phyloP scores from a whole-genome alignment of 2,888 invertebrate species.

The Thera britannica region DNA sequence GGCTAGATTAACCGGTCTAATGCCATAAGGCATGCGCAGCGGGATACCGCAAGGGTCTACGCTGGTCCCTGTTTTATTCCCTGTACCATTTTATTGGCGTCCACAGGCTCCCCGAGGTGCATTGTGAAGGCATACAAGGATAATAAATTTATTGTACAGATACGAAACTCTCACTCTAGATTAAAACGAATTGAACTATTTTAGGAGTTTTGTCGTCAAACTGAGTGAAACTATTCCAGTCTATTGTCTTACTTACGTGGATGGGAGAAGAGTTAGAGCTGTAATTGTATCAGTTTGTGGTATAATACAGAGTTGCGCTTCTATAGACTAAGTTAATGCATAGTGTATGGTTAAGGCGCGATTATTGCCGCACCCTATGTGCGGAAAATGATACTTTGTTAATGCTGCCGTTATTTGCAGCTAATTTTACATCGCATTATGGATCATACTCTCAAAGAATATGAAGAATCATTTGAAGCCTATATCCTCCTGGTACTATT shows the following conservation, averaged over 20 bases:
- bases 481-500: no score
- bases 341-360: conserved; percentile 9
- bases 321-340: background rate
- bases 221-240: background rate
- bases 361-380: conserved; percentile 28
- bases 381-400: conserved; percentile 34
- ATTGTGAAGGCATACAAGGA: conserved; percentile 26
- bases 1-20: conserved; percentile 40
- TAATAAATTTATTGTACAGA: conserved; percentile 15
- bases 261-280: background rate
- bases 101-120: conserved; percentile 43
- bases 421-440: conserved; percentile 33
- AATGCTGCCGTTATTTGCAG: conserved; percentile 31
- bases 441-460: conserved; percentile 6
- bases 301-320: conserved; percentile 19
- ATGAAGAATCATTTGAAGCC: background rate
- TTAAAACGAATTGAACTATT: background rate
- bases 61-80: conserved; percentile 35
- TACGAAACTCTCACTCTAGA: conserved; percentile 11
- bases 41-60: conserved; percentile 31
- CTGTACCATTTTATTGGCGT: conserved; percentile 48
- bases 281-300: background rate
- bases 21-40: conserved; percentile 32
- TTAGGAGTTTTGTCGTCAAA: background rate
- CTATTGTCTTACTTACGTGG: background rate